Conservation (phyloP, 2,113 vertebrate species). For the Gymnogyps californianus region DNA sequence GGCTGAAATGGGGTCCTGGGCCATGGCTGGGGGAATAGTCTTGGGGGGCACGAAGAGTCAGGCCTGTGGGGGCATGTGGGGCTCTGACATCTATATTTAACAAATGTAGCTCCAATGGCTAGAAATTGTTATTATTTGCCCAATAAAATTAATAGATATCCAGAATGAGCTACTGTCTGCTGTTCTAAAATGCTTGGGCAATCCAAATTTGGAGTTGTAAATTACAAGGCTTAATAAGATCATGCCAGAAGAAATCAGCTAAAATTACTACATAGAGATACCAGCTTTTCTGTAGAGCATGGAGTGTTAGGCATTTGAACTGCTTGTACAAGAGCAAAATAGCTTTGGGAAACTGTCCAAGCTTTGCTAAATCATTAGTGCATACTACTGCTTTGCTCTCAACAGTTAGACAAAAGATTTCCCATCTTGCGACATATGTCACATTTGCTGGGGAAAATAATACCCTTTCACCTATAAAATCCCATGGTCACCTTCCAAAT, state of each 20-base stretch:
- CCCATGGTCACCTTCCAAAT: not conserved
- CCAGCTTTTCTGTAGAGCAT: not conserved
- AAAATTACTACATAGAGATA: not conserved
- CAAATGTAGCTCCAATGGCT: not conserved
- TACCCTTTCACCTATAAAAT: not conserved
- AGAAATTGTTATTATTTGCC: not conserved
- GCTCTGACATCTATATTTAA: not conserved
- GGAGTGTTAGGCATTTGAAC: not conserved
- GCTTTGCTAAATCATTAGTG: not conserved
- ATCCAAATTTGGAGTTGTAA: not conserved
- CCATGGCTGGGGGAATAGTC: not conserved
- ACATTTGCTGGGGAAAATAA: not conserved
- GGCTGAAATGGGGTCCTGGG: not conserved
- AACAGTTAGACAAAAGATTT: not conserved
- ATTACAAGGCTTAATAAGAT: not conserved
- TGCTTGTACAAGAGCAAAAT: not conserved
- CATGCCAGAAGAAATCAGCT: not conserved
- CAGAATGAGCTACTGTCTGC: not conserved
- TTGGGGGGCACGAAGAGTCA: accelerated
- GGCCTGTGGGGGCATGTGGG: accelerated
- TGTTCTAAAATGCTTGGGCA: not conserved
- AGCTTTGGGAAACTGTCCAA: not conserved
- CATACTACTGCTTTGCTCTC: not conserved
- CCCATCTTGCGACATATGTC: not conserved
- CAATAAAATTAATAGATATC: not conserved